Base-by-base conservation (phyloP, 2,113 vertebrate genomes). In the Notarius lentiginosus region DNA sequence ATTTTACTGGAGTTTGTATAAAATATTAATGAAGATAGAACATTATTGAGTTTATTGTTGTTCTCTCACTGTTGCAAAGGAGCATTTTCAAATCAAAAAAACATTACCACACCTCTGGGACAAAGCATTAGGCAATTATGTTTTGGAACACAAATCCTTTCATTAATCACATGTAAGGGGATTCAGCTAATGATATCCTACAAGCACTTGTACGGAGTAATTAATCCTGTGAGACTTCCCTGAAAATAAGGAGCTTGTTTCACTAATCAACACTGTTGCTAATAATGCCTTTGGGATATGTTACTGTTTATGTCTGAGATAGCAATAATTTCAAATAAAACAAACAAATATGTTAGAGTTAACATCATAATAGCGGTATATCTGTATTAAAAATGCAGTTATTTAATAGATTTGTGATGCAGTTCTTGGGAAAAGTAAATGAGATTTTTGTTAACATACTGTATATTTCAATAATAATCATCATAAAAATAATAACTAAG, bases 121-220 rank as follows among this genome's bases (percentile, higher is more conserved):
- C 80, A 66, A 60, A 9, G 22, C 20, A 47, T 82, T 82, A 82
- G 12, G 60, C 7, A 12, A 82, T 51, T 60, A 22, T 63, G 22
- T 65, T 22, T 55, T 51, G 60, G 60, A 82, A 49, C 60, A 82
- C 34, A 22, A 41, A 82, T 17, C 80, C 41, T 63, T 82, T 47
- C 58, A 82, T 66, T 82, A 82, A 82, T 82, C 61, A 82, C 12
- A 51, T 82, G 60, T 49, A 49, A n/a, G 60, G 60, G 61, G 80
- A 65, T 82, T 82, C 6, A 4, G 41, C 18, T 82, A 82, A 82
- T 82, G 80, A 82, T 15, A 24, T 65, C 80, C 80, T 49, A 47
- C 80, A 22, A 14, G 79, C 58, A 66, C 6, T 49, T 27, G 24
- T 66, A 27, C 1, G 17, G 17, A 18, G 24, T 82, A 82, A 82